Conservation (phyloP, 2,113 vertebrate genomes). For the Tyrannus savana region DNA sequence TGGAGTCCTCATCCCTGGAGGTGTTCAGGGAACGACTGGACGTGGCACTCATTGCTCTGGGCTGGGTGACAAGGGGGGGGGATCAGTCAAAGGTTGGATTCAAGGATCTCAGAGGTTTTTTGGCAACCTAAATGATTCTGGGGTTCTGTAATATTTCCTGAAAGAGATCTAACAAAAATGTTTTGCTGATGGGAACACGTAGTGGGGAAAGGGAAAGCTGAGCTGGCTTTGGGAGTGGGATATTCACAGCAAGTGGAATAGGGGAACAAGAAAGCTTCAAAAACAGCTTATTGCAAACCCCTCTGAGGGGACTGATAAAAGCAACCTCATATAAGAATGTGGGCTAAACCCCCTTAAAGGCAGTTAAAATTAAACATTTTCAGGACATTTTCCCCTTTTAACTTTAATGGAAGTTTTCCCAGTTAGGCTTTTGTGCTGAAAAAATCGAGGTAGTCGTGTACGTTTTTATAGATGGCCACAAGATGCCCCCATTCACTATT, state of each 20-base stretch:
- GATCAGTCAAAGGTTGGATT: neutral
- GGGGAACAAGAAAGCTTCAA: neutral
- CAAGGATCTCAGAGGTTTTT: neutral
- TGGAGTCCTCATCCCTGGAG: neutral
- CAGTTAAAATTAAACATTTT: neutral
- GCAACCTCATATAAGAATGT: neutral
- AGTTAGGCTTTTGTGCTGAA: neutral
- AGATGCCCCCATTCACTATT: slow-evolving; percentile 61
- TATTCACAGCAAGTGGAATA: neutral
- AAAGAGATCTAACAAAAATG: neutral
- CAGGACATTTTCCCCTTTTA: neutral
- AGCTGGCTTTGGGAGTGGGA: neutral
- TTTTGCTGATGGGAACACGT: neutral
- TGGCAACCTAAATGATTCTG: neutral
- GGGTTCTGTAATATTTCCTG: neutral
- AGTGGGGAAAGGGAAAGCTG: neutral
- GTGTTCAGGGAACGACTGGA: neutral
- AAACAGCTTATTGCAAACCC: neutral
- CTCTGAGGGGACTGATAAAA: neutral
- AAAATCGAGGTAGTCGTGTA: neutral
- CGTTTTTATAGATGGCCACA: slow-evolving; percentile 45
- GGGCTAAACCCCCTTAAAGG: neutral
- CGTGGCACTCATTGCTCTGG: neutral
- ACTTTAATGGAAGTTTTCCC: neutral
- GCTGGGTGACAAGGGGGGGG: neutral